A percentile compares a stretch with the other conserved stretches of the same genome.
Conservation (phyloP, 2,797 vertebrate genomes). For the Chloroceryle amazona region DNA sequence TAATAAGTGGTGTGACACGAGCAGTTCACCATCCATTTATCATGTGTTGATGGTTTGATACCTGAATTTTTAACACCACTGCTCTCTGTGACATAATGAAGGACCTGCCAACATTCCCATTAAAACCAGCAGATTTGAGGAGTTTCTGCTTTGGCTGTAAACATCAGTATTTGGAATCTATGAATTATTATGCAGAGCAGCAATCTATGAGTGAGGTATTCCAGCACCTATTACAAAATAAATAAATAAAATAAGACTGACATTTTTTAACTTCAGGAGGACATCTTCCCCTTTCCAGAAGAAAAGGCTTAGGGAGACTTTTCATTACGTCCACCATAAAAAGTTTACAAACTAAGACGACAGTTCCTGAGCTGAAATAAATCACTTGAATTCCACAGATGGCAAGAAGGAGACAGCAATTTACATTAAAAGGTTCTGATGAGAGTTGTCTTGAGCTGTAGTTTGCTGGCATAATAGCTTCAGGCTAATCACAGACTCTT, state of each 20-base stretch:
- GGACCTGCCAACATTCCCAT: conserved; percentile 48
- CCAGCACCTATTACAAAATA: background rate
- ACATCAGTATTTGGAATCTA: background rate
- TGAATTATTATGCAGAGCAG: conserved; percentile 22
- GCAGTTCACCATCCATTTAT: conserved; percentile 32
- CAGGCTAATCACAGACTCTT: background rate
- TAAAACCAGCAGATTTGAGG: background rate
- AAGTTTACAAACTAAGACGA: background rate
- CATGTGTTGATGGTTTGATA: conserved; percentile 20
- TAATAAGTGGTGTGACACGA: conserved; percentile 3
- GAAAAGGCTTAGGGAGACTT: background rate
- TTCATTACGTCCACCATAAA: background rate
- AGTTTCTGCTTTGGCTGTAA: conserved; percentile 22
- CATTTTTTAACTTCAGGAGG: background rate
- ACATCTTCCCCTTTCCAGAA: background rate
- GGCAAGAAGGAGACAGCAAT: background rate
- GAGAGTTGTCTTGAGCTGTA: background rate
- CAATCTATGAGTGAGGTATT: background rate
- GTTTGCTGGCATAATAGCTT: background rate
- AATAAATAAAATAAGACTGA: background rate
- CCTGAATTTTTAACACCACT: conserved; percentile 34
- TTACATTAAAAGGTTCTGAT: background rate
- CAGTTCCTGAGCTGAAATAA: background rate
- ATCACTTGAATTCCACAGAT: background rate
- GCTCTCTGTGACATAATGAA: background rate